A percentile compares a stretch with the other conserved stretches of the same genome.
Evolutionary conservation across 2,113 vertebrate species (phyloP).

Genomic region (Naja naja): DNA sequence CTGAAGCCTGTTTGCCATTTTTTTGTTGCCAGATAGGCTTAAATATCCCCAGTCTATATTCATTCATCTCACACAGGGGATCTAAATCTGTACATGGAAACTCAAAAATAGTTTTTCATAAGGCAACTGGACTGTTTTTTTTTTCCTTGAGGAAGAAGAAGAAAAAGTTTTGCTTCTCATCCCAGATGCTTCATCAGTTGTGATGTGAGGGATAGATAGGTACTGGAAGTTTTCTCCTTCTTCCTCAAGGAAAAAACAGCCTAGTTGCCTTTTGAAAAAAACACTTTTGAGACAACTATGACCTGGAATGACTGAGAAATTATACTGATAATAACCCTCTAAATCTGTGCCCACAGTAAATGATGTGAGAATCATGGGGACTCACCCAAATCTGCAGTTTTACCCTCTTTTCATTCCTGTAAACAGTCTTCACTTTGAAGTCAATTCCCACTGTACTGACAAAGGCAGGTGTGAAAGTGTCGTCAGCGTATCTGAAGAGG

Average conservation of each 20-base stretch:
- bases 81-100: neutral
- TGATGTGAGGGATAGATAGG: neutral
- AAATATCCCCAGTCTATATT: neutral
- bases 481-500: slow-evolving; percentile 94
- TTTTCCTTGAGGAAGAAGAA: neutral
- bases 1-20: neutral
- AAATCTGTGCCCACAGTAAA: slow-evolving; percentile 10
- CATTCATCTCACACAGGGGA: neutral
- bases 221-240: neutral
- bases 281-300: neutral
- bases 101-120: neutral
- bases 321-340: neutral
- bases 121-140: neutral
- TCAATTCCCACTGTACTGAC: slow-evolving; percentile 98
- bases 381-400: slow-evolving; percentile 99
- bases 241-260: neutral
- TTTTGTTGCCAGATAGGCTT: neutral
- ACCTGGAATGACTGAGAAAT: neutral
- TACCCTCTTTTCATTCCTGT: slow-evolving; percentile 94
- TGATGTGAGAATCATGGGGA: neutral
- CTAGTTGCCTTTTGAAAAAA: neutral
- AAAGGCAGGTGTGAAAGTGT: slow-evolving; percentile 95
- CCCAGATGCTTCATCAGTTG: neutral
- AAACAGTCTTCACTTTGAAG: slow-evolving; percentile 98
- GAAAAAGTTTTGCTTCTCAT: neutral